These are phyloP conservation scores for Chrysogorgia sp. DNA, from an alignment of 92 coral and sea anemone genomes.

Conservation along the genomic window DNA sequence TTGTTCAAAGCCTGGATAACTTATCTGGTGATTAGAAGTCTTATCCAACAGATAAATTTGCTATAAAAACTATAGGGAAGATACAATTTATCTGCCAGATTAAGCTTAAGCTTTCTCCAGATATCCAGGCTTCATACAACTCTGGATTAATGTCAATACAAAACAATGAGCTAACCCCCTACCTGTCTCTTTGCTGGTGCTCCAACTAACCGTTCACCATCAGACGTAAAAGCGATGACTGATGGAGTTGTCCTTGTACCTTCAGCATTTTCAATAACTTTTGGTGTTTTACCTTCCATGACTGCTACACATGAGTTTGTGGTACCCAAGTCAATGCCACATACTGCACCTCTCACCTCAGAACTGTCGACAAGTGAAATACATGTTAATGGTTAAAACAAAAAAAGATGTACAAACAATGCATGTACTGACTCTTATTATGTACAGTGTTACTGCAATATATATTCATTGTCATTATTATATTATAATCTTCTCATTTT, in stretches of 20 bases:
- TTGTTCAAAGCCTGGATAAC: no score
- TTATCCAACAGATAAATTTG: no score
- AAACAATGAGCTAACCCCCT: background rate
- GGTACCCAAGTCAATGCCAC: slow-evolving; percentile 97
- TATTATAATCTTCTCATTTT: background rate
- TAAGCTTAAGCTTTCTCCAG: no score
- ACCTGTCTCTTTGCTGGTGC: slow-evolving; percentile 98
- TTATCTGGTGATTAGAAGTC: no score
- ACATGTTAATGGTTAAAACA: background rate
- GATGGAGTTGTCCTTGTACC: slow-evolving; percentile 95
- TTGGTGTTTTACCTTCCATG: slow-evolving; percentile 95
- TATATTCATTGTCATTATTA: background rate
- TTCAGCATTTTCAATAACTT: slow-evolving; percentile 92
- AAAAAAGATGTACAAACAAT: no score
- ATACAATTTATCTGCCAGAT: no score
- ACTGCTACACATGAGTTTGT: slow-evolving; percentile 99
- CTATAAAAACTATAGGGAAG: no score
- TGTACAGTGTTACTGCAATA: no score
- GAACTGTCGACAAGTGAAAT: slow-evolving; percentile 46
- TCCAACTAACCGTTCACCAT: slow-evolving; percentile 92
- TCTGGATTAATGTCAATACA: background rate
- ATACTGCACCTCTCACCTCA: slow-evolving; percentile 90
- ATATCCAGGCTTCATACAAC: background rate
- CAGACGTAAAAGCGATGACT: slow-evolving; percentile 84
- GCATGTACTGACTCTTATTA: no score